Base-by-base conservation (phyloP, 2,888 invertebrate species). In the Ferdinandea cuprea region DNA sequence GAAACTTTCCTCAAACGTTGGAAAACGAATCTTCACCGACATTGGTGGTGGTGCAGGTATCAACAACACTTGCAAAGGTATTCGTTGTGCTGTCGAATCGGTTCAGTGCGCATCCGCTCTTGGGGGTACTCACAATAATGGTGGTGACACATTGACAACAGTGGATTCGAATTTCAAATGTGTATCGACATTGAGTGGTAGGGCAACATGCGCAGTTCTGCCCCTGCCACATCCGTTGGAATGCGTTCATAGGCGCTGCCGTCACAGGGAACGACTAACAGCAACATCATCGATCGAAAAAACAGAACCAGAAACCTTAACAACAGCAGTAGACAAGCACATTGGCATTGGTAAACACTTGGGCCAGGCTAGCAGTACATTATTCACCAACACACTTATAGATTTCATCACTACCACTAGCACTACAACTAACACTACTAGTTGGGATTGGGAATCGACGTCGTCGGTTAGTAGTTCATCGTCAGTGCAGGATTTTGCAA, bases 281-380 rank as follows among this genome's bases (percentile, higher is more conserved):
- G 85, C 86, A 81, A 76, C 86, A 86, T 77, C 86, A 87, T 87
- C 86, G 86, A 86, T 86, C 81, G 85, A 85, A 84, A 80, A 80
- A 85, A 84, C 73, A 80, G 74, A 85, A 85, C 72, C 87, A 87
- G 87, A 86, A 87, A 86, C 87, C 86, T 66, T 63, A 65, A 73
- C 59, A 69, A 66, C 65, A 73, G 44, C 32, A 73, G 46, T 69
- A 80, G 79, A 63, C 37, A 56, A 58, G 56, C 76, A 59, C 63
- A 32, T 56, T 54, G 50, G 59, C 78, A 63, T 42, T 77, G 52
- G 63, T 48, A 80, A 65, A 54, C 52, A 74, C 58, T 73, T 52
- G 61, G 35, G 52, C 50, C 69, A 74, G 59, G 59, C 61, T 37
- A 65, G 9, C 50, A 56, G 37, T 50, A 54, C 17, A 17, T 35